phyloP scores from a whole-genome alignment of 2,113 vertebrate genomes.

The Climacteris rufus region DNA sequence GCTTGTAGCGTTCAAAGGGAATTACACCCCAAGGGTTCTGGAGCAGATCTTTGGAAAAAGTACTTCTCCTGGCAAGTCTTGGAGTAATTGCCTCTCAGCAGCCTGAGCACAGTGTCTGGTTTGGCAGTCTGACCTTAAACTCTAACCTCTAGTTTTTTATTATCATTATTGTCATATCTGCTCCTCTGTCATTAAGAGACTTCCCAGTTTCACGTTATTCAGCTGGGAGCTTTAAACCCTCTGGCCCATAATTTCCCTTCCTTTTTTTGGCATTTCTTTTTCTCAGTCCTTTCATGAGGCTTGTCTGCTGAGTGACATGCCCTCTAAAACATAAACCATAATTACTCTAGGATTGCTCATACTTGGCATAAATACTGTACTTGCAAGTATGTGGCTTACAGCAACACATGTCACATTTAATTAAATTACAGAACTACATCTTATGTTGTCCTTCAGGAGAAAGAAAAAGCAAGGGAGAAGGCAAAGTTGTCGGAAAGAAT shows the following conservation, averaged over 20 bases:
- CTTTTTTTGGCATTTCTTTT: slow-evolving; percentile 37
- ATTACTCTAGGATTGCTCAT: slow-evolving; percentile 52
- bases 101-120: not conserved
- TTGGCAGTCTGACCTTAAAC: slow-evolving; percentile 48
- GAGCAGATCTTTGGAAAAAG: not conserved
- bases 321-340: slow-evolving; percentile 50
- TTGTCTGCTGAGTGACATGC: slow-evolving; percentile 49
- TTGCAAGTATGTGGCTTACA: slow-evolving; percentile 49
- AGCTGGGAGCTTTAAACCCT: slow-evolving; percentile 53
- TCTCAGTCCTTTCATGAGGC: slow-evolving; percentile 50
- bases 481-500: slow-evolving; percentile 20
- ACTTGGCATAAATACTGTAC: slow-evolving; percentile 57
- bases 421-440: slow-evolving; percentile 30
- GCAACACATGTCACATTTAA: slow-evolving; percentile 54
- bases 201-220: slow-evolving; percentile 35
- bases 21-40: not conserved
- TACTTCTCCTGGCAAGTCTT: not conserved
- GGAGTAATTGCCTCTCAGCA: slow-evolving; percentile 31
- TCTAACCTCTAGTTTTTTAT: slow-evolving; percentile 35
- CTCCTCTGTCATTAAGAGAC: slow-evolving; percentile 39
- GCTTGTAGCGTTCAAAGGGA: not conserved
- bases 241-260: slow-evolving; percentile 47
- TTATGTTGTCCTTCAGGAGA: slow-evolving; percentile 52
- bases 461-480: not conserved
- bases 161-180: slow-evolving; percentile 36